Evolutionary conservation across 1,140 invertebrate genomes (phyloP), one percentile per base, ranked within the genome.

Genomic region (Heliconius nattereri): DNA sequence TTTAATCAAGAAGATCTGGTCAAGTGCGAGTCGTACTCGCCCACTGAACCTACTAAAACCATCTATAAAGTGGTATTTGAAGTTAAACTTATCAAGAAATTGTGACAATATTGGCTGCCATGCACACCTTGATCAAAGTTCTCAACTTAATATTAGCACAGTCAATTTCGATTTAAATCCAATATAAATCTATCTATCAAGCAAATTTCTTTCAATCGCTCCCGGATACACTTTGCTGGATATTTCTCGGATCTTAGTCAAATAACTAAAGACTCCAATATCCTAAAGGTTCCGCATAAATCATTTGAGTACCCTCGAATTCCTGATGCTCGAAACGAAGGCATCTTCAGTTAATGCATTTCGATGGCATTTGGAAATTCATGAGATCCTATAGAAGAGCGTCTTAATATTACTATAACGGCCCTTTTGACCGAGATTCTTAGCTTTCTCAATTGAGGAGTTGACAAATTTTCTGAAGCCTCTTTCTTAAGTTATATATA

Each of bases 351-450:
- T 83, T 86, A 88, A 88, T 86, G 85, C 85, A 86, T 85, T 84
- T 88, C 84, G 85, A 88, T 83, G 78, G 81, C 83, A 83, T 85
- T 85, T 87, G 83, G 85, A 87, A 86, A 86, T 88, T 88, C 87
- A 88, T 88, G 87, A 88, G 81, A 70, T 81, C 52, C 77, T 81
- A 79, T 45, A 81, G 76, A 66, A 83, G 78, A 79, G 75, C 81
- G 75, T 84, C 78, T 85, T 83, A 84, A 85, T 86, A 85, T 83
- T 85, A 78, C 80, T 81, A 71, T 72, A 78, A 78, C 23, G 74
- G 79, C 71, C 73, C 73, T 76, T 76, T 82, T 78, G 79, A 78
- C 70, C 75, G 75, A 80, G 75, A 82, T 76, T 78, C 60, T 66
- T 66, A 66, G 60, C 60, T 66, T 66, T 66, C 23, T 3, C 60